Evolutionary conservation across 2,888 invertebrate species (phyloP), one percentile per base, ranked within the genome.

Genomic region (Nasonovia ribisnigri): DNA sequence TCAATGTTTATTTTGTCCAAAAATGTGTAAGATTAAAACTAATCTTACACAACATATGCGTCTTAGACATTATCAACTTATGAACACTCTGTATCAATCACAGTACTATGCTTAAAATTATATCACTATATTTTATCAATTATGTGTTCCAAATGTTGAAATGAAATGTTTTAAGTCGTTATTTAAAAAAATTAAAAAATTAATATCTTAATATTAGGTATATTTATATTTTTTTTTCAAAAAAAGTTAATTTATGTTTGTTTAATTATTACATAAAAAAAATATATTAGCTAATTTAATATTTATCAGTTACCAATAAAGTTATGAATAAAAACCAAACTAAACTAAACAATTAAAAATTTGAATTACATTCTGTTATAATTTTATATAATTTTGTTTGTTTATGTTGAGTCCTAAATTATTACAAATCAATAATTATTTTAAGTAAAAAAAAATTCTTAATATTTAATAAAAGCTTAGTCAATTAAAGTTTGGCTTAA

Each of bases 1-100:
- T 87, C 91, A 91, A 48, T 94, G 94, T 90, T 94, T 88, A 36
- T 94, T 94, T 87, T 95, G 95, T 77, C 94, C 94, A 20, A 94
- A 94, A 77, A 94, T 94, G 87, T 94, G 94, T 87, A 95, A 95
- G 92, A 94, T 94, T 67, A 95, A 95, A 87, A 94, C 94, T n/a
- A 94, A 95, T 94, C 90, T 94, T 84, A 92, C 94, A 67, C 94
- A 93, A 4, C 94, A 94, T 60, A 94, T 95, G 91, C 92, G 94
- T 20, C 94, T 92, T 60, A 88, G 93, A 54, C 94, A 95, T 67
- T 91, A 87, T 60, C 51, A 94, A 36, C 89, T 92, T n/a, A 84
- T 94, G 92, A 93, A 90, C 57, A 60, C n/a, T 16, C 10, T 89
- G 36, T 84, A 90, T 6, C 57, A 89, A 84, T 93, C 88, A 84